Conservation (phyloP, 2,113 vertebrate species). For the Epinephelus cyanopodus region DNA sequence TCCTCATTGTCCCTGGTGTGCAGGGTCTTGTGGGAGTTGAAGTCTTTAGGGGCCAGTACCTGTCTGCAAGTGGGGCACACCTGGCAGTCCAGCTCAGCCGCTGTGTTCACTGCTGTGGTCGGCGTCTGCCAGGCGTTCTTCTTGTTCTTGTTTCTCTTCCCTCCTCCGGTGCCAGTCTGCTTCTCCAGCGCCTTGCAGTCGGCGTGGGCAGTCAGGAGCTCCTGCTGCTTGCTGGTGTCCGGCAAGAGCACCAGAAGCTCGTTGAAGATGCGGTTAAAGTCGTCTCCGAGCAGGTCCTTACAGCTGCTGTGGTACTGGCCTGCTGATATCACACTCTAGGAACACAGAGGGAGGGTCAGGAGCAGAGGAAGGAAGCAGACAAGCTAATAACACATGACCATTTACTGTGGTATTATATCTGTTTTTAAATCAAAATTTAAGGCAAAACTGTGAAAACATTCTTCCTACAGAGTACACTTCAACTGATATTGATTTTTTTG, state of each 20-base stretch:
- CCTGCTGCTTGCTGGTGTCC: constrained; percentile 94
- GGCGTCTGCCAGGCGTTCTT: constrained; percentile 89
- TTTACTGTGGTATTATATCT: neutral
- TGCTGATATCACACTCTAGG: constrained; percentile 92
- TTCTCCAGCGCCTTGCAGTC: constrained; percentile 87
- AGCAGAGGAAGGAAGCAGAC: neutral
- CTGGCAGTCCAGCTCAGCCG: constrained; percentile 89
- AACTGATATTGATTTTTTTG: too few species aligned
- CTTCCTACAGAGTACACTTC: too few species aligned
- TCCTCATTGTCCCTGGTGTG: constrained; percentile 90
- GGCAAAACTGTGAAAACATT: too few species aligned
- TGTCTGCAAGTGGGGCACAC: constrained; percentile 95
- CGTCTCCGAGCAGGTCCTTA: constrained; percentile 90
- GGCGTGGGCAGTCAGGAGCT: constrained; percentile 92
- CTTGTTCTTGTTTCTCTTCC: constrained; percentile 90
- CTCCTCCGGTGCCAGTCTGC: constrained; percentile 74
- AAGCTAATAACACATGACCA: neutral
- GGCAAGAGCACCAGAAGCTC: constrained; percentile 95
- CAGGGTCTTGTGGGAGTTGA: constrained; percentile 90
- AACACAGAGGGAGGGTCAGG: constrained; percentile 4
- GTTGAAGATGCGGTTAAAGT: constrained; percentile 92
- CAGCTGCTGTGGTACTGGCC: constrained; percentile 91
- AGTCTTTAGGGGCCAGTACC: constrained; percentile 91
- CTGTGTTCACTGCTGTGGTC: constrained; percentile 56
- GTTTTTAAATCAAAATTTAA: too few species aligned